Conservation (phyloP, 2,888 invertebrate genomes). For the Cinara cedri region DNA sequence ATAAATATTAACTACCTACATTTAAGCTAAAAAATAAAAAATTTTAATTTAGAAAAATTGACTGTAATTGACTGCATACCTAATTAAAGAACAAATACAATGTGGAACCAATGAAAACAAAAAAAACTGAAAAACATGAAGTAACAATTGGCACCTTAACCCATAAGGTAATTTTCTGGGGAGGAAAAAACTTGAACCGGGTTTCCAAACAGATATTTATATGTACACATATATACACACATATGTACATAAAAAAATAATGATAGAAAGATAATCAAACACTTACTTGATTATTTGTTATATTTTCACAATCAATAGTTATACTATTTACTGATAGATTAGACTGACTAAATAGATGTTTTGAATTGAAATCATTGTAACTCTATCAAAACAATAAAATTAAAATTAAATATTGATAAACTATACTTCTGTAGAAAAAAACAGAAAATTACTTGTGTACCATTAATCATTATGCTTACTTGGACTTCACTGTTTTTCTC, state of each 20-base stretch:
- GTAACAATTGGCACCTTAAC: too few species aligned
- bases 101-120: too few species aligned
- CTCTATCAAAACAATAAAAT: conserved; percentile 18
- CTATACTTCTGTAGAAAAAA: conserved; percentile 19
- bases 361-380: conserved; percentile 3
- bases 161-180: too few species aligned
- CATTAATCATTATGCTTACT: conserved; percentile 10
- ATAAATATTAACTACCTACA: too few species aligned
- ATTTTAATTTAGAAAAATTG: too few species aligned
- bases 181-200: too few species aligned
- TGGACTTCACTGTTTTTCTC: conserved; percentile 14
- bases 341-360: conserved; percentile 3
- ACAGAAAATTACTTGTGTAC: conserved; percentile 10
- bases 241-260: conserved; percentile 7
- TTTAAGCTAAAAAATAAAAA: too few species aligned
- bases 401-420: conserved; percentile 11
- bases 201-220: too few species aligned
- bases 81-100: too few species aligned
- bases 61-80: too few species aligned
- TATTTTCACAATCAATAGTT: conserved; percentile 23
- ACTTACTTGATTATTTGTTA: conserved; percentile 29
- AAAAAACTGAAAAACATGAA: too few species aligned
- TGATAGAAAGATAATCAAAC: conserved; percentile 3
- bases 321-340: conserved; percentile 16
- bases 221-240: too few species aligned